Percentiles rank a stretch among this genome's conserved stretches.
phyloP scores from a whole-genome alignment of 1,140 invertebrate species.

The Rhynchophorus ferrugineus region DNA sequence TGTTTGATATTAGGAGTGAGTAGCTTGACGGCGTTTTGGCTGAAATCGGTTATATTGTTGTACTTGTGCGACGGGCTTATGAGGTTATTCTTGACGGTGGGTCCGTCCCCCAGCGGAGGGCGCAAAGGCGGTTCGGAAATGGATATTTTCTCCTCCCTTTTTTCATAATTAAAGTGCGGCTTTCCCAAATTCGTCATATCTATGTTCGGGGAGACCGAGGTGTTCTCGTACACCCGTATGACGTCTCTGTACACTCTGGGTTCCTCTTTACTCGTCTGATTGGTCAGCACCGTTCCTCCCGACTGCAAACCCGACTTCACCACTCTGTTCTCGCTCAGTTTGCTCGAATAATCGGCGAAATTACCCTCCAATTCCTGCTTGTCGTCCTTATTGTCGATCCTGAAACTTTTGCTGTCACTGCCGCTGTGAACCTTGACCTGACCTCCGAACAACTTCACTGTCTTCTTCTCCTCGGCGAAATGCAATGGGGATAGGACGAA shows the following conservation, averaged over 20 bases:
- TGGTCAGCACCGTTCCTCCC: slow-evolving; percentile 61
- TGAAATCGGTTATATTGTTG: slow-evolving; percentile 38
- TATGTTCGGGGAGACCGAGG: slow-evolving; percentile 26
- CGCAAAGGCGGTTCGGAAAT: background rate
- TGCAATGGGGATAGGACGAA: slow-evolving; percentile 27
- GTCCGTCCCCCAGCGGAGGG: background rate
- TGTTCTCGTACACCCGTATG: slow-evolving; percentile 32
- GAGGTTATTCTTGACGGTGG: background rate
- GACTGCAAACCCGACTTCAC: slow-evolving; percentile 66
- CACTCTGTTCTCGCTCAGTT: slow-evolving; percentile 45
- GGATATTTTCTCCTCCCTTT: background rate
- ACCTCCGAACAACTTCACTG: slow-evolving; percentile 67
- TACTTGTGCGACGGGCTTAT: slow-evolving; percentile 28
- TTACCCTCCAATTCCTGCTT: slow-evolving; percentile 20
- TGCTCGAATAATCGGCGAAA: slow-evolving; percentile 27
- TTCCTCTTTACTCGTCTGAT: slow-evolving; percentile 32
- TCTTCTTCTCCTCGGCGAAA: slow-evolving; percentile 39
- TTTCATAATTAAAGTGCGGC: slow-evolving; percentile 23
- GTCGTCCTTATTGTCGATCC: slow-evolving; percentile 51
- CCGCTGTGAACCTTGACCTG: slow-evolving; percentile 58
- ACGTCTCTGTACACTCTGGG: slow-evolving; percentile 22
- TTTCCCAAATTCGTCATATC: slow-evolving; percentile 26
- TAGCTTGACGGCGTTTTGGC: slow-evolving; percentile 37
- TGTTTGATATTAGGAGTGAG: slow-evolving; percentile 39
- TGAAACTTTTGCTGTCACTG: slow-evolving; percentile 57